Evolutionary conservation across 2,797 vertebrate species (phyloP), one percentile per base, ranked within the genome.

Genomic region (Oreochromis grahami): DNA sequence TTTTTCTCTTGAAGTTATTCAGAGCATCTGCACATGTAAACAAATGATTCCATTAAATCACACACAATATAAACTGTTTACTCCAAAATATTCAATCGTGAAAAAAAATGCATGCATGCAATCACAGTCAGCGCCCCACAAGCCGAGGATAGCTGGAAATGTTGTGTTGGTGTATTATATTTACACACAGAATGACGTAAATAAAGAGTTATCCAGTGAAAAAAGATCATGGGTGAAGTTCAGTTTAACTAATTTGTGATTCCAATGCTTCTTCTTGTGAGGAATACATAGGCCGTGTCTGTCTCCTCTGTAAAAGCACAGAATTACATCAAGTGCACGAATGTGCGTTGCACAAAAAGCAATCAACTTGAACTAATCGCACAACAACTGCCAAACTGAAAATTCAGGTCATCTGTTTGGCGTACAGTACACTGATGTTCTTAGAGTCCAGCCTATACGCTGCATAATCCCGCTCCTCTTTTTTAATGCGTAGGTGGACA

Each of bases 401-500:
- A 91, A 94, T 91, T 76, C 83, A 87, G 92, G 94, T 92, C 91
- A 92, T 65, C 11, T 76, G 74, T 90, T 91, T 91, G 89, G 87
- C 77, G 41, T 86, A 74, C 80, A 79, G 88, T 91, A 78, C 83
- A 87, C 87, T 82, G 58, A 81, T 84, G 81, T 84, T 89, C 80
- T 81, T 72, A 84, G 86, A 90, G 91, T 94, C 88, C 87, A 84
- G 91, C 86, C 89, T 91, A 88, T 93, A 88, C 17, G 84, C 91
- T 77, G 83, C 86, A 86, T 87, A 89, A 88, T 93, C 89, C 82
- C 34, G 5, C 88, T 91, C 84, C 87, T 86, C 86, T 82, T 78
- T 84, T 80, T 63, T 63, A 89, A 90, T 53, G 91, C 77, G 93
- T 92, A 92, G 95, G 95, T 84, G 91, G 93, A 94, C 87, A 92